Evolutionary conservation across 2,797 vertebrate species (phyloP).

Genomic region (Sebastes goodei): DNA sequence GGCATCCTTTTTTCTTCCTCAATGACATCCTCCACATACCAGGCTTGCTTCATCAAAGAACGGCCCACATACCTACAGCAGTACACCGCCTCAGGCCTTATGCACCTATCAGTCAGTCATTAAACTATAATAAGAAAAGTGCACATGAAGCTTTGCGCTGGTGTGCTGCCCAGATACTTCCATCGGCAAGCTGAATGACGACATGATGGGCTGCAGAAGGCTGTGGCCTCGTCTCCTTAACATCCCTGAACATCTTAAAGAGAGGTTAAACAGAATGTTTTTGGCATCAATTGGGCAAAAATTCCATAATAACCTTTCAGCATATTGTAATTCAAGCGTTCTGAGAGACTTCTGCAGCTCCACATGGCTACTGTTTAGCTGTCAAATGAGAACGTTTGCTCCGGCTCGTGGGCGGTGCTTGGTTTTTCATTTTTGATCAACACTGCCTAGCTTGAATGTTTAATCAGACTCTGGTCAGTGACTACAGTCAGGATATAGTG

Average conservation of each 20-base stretch:
- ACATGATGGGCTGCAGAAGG: not conserved
- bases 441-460: too few species aligned
- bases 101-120: slow-evolving; percentile 20
- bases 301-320: too few species aligned
- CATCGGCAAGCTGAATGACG: not conserved
- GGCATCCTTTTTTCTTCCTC: slow-evolving; percentile 26
- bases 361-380: too few species aligned
- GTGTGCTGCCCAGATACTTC: not conserved
- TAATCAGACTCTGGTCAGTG: too few species aligned
- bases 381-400: too few species aligned
- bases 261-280: too few species aligned
- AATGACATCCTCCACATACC: slow-evolving; percentile 47
- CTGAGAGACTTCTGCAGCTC: too few species aligned
- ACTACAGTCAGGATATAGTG: too few species aligned
- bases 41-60: slow-evolving; percentile 22
- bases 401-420: too few species aligned
- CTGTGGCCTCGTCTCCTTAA: not conserved
- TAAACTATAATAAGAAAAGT: slow-evolving; percentile 17
- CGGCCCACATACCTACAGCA: slow-evolving; percentile 38
- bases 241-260: not conserved
- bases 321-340: too few species aligned
- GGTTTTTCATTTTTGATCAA: too few species aligned
- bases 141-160: not conserved
- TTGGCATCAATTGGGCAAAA: too few species aligned
- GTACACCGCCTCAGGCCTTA: slow-evolving; percentile 25